Conservation (phyloP, 2,888 invertebrate species). For the Tuta absoluta region DNA sequence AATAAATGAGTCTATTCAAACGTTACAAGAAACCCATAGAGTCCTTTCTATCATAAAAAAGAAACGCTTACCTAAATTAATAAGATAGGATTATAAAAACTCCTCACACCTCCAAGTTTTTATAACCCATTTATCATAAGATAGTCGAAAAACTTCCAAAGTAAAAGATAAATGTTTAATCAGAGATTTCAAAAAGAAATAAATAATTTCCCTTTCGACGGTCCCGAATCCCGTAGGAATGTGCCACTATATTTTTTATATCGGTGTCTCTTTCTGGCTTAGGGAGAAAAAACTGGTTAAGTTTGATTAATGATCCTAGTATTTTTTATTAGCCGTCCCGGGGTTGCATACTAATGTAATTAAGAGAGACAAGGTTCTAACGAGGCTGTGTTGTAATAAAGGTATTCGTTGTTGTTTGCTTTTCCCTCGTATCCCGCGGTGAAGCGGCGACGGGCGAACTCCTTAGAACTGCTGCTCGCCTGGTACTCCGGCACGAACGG, state of each 20-base stretch:
- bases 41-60: slow-evolving; percentile 1
- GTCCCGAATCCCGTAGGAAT: slow-evolving; percentile 36
- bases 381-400: slow-evolving; percentile 21
- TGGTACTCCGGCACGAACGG: slow-evolving; percentile 30
- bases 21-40: slow-evolving; percentile 9
- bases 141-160: slow-evolving; percentile 30
- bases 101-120: slow-evolving; percentile 35
- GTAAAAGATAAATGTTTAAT: slow-evolving; percentile 34
- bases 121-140: slow-evolving; percentile 33
- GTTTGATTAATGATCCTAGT: slow-evolving; percentile 36
- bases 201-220: slow-evolving; percentile 36
- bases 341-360: slow-evolving; percentile 37
- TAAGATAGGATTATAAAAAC: slow-evolving; percentile 32
- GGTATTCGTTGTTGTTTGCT: slow-evolving; percentile 26
- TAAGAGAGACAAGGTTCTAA: slow-evolving; percentile 34
- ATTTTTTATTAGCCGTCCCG: slow-evolving; percentile 33
- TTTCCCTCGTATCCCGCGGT: slow-evolving; percentile 18
- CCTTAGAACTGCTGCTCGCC: slow-evolving; percentile 28
- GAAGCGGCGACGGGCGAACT: background rate
- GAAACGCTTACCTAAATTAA: slow-evolving; percentile 31
- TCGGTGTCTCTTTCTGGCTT: slow-evolving; percentile 26
- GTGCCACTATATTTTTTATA: slow-evolving; percentile 32
- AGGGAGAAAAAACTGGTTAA: slow-evolving; percentile 34
- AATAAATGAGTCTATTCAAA: slow-evolving; percentile 8
- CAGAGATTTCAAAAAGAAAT: slow-evolving; percentile 31